phyloP scores from a whole-genome alignment of 2,888 invertebrate genomes.

The Ariolimax columbianus region DNA sequence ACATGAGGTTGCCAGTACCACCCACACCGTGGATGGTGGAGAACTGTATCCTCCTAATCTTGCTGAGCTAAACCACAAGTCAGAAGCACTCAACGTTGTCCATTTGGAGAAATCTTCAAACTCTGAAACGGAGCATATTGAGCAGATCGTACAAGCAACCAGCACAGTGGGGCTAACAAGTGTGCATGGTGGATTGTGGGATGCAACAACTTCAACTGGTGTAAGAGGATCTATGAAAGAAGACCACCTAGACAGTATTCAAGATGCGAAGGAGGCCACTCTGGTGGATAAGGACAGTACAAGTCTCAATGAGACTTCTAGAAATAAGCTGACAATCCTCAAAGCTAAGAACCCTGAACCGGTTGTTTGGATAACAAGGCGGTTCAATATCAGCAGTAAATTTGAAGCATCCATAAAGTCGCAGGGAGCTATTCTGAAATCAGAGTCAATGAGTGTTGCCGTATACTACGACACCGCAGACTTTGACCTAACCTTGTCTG shows the following conservation, averaged over 20 bases:
- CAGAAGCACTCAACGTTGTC: background rate
- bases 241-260: too few relatives aligned
- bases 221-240: background rate
- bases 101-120: background rate
- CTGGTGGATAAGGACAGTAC: background rate
- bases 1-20: too few relatives aligned
- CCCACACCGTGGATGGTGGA: background rate
- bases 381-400: slow-evolving; percentile 63
- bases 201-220: background rate
- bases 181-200: too few relatives aligned
- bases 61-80: background rate
- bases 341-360: background rate
- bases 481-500: slow-evolving; percentile 65
- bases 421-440: slow-evolving; percentile 65
- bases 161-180: background rate
- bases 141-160: background rate
- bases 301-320: background rate
- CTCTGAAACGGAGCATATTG: background rate
- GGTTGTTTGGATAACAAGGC: slow-evolving; percentile 66
- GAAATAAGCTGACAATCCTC: background rate
- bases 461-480: slow-evolving; percentile 69
- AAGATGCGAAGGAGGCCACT: background rate
- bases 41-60: background rate
- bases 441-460: slow-evolving; percentile 64
- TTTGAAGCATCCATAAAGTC: slow-evolving; percentile 61